These are phyloP conservation scores for Buathra laborator DNA, from an alignment of 2,888 invertebrate genomes.

Conservation along the genomic window DNA sequence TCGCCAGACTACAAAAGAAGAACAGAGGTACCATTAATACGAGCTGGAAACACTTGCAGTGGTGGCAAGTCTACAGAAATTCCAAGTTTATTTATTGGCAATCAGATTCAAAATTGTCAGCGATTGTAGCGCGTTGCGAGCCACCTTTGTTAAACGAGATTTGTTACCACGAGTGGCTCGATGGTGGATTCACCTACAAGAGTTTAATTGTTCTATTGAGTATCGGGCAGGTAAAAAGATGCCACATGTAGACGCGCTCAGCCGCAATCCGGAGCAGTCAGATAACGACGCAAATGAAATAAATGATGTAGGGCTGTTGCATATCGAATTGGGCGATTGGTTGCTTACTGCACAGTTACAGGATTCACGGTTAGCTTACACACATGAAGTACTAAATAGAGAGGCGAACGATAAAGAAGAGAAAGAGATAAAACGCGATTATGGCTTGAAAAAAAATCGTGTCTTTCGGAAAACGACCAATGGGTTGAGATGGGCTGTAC, in stretches of 20 bases:
- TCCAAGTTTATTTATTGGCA: slow-evolving; percentile 79
- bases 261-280: background rate
- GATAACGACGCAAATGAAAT: slow-evolving; percentile 56
- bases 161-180: slow-evolving; percentile 35
- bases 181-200: slow-evolving; percentile 69
- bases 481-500: slow-evolving; percentile 55
- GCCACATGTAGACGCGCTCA: slow-evolving; percentile 78
- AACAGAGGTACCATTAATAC: slow-evolving; percentile 79
- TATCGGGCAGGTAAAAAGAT: slow-evolving; percentile 71
- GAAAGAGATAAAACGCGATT: slow-evolving; percentile 44
- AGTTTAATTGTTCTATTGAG: slow-evolving; percentile 70
- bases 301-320: slow-evolving; percentile 67
- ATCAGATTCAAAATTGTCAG: slow-evolving; percentile 72
- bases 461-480: slow-evolving; percentile 44
- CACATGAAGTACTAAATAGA: slow-evolving; percentile 55
- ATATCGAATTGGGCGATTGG: slow-evolving; percentile 71
- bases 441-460: slow-evolving; percentile 35
- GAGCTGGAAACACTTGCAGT: slow-evolving; percentile 81
- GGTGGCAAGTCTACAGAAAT: slow-evolving; percentile 77
- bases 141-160: slow-evolving; percentile 46
- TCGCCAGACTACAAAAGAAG: slow-evolving; percentile 76
- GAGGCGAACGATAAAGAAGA: slow-evolving; percentile 37
- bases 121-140: slow-evolving; percentile 50
- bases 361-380: slow-evolving; percentile 43
- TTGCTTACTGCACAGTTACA: slow-evolving; percentile 60